Percentiles rank a stretch among this genome's conserved stretches.
Conservation (phyloP, 35 echinoderm and acorn worm genomes). For the Acanthaster planci region DNA sequence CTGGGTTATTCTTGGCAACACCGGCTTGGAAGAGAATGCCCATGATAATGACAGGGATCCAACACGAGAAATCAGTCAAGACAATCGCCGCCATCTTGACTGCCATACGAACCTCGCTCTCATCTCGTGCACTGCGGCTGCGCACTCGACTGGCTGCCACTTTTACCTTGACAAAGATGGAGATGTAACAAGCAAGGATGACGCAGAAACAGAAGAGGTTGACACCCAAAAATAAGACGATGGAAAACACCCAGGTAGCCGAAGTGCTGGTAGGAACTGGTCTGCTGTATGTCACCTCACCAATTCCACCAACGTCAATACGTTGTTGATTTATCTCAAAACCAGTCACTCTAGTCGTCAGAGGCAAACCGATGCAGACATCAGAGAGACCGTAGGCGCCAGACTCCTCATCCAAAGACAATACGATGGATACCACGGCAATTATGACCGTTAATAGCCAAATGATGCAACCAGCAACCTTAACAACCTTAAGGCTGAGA, state of each 20-base stretch:
- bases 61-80: conserved; percentile 79
- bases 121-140: conserved; percentile 23
- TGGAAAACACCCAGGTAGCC: conserved; percentile 67
- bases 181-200: conserved; percentile 52
- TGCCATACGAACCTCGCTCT: conserved; percentile 67
- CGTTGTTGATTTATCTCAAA: conserved; percentile 6
- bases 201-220: conserved; percentile 61
- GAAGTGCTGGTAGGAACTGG: conserved; percentile 24
- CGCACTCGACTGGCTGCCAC: conserved; percentile 23
- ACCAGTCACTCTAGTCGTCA: conserved; percentile 45
- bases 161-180: conserved; percentile 63
- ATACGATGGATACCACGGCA: conserved; percentile 35
- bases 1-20: conserved; percentile 35
- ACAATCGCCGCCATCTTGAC: conserved; percentile 76
- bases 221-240: conserved; percentile 66
- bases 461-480: not conserved
- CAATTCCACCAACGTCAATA: not conserved
- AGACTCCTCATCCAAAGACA: conserved; percentile 15
- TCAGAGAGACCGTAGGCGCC: conserved; percentile 69
- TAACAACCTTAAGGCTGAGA: conserved; percentile 37
- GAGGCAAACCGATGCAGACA: conserved; percentile 73
- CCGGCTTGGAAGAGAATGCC: conserved; percentile 60
- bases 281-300: conserved; percentile 8
- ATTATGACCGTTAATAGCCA: conserved; percentile 55
- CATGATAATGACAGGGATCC: conserved; percentile 84